Evolutionary conservation across 2,888 invertebrate species (phyloP).

Genomic region (Thelaira solivaga): DNA sequence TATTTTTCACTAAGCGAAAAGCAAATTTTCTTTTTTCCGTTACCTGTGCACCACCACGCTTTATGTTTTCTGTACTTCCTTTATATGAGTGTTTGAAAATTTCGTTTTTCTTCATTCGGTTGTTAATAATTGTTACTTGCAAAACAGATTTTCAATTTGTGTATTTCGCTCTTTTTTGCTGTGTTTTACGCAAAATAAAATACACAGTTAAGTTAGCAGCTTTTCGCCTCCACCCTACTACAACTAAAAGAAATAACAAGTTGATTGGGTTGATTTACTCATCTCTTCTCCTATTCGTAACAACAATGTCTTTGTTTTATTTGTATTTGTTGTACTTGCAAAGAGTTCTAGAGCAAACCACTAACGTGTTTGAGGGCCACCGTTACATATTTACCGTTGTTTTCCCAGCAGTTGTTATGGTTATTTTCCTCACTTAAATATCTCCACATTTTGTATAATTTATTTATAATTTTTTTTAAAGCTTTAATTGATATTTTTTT

Average conservation of each 20-base stretch:
- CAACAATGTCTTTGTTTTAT: background rate
- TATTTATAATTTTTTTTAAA: too few relatives aligned
- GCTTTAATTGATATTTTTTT: too few relatives aligned
- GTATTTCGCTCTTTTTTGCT: constrained; percentile 28
- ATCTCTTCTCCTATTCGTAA: constrained; percentile 8
- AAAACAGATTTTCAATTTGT: constrained; percentile 50
- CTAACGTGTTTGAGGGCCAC: constrained; percentile 39
- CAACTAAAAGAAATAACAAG: background rate
- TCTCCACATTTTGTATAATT: background rate
- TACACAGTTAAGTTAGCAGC: constrained; percentile 49
- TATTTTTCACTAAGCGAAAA: constrained; percentile 15
- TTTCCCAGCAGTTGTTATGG: constrained; percentile 9
- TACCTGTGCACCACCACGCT: constrained; percentile 37
- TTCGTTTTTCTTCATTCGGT: constrained; percentile 39
- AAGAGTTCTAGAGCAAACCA: constrained; percentile 20
- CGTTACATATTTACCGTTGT: constrained; percentile 47
- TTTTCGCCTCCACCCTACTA: constrained; percentile 45
- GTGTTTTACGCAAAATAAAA: constrained; percentile 9
- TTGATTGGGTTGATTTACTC: background rate
- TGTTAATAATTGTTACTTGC: constrained; percentile 52
- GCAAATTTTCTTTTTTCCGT: constrained; percentile 33
- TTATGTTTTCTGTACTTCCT: constrained; percentile 55
- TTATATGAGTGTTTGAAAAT: constrained; percentile 26
- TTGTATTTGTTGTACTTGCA: constrained; percentile 26
- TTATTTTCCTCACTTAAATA: constrained; percentile 15